Base-by-base conservation (phyloP, 2,113 vertebrate genomes). In the Lonchura striata region DNA sequence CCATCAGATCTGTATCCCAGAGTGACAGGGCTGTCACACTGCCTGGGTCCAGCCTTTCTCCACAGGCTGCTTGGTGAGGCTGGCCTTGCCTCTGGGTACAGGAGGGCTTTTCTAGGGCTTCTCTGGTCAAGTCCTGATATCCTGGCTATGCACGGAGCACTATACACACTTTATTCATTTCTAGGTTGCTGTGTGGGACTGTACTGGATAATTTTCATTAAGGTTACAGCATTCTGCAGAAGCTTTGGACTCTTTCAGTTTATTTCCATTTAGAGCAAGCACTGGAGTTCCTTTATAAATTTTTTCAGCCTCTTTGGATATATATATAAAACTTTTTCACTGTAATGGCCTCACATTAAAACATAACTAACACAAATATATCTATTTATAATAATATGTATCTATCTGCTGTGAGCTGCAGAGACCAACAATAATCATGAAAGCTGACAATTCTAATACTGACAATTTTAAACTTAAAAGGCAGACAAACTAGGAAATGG, bases 1-100 rank as follows among this genome's bases (percentile, higher is more conserved):
- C 52, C 21, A 78, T 47, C 24, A 42, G 22, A 28, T 39, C 68
- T 37, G 28, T 20, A 6, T 14, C 47, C 30, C 33, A 35, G 2
- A 7, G 14, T 7, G 50, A 42, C 79, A 69, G 47, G 50, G 30
- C 46, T 81, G 6, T 13, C 0, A 0, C n/a, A 13, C 22, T 64
- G 21, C 11, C 42, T 21, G 25, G 10, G 7, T 28, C 35, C 35
- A 85, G 7, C 14, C 56, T 54, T 9, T 4, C 46, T 82, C 37
- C 44, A 18, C n/a, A 31, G 59, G 30, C 39, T 60, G 44, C n/a
- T 6, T n/a, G n/a, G 10, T 53, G 3, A 76, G 23, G 53, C 72
- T 69, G 61, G 33, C 66, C 82, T 72, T 64, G 49, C 57, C 33
- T 63, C 57, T 81, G 46, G 18, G 17, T 19, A 13, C 37, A 30